Conservation (phyloP, 2,797 vertebrate genomes). For the Tadarida brasiliensis region DNA sequence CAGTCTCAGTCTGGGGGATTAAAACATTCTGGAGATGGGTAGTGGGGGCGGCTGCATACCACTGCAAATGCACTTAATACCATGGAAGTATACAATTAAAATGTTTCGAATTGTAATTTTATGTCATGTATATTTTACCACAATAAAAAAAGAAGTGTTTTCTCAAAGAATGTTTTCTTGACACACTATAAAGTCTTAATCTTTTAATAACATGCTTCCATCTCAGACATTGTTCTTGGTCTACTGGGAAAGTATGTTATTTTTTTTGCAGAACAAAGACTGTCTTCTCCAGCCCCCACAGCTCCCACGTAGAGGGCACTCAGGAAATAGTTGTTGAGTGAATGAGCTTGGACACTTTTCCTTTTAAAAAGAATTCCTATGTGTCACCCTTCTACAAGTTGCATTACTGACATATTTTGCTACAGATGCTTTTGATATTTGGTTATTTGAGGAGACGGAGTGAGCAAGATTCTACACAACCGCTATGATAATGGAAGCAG, state of each 20-base stretch:
- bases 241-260: background rate
- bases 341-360: slow-evolving; percentile 3
- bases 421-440: slow-evolving; percentile 45
- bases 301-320: background rate
- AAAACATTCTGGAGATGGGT: background rate
- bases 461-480: background rate
- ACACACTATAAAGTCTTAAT: background rate
- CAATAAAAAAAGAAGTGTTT: background rate
- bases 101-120: background rate
- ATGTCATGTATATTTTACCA: background rate
- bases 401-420: slow-evolving; percentile 22
- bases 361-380: background rate
- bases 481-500: background rate
- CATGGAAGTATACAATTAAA: background rate
- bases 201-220: background rate
- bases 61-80: background rate
- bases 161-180: background rate
- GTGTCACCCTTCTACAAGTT: slow-evolving; percentile 3
- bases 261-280: background rate
- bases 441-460: background rate
- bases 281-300: background rate
- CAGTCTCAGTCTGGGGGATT: background rate
- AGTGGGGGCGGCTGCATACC: background rate
- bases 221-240: background rate
- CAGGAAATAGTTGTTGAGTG: background rate